A percentile compares a stretch with the other conserved stretches of the same genome.
phyloP scores from a whole-genome alignment of 2,113 vertebrate genomes.

The Morone saxatilis region DNA sequence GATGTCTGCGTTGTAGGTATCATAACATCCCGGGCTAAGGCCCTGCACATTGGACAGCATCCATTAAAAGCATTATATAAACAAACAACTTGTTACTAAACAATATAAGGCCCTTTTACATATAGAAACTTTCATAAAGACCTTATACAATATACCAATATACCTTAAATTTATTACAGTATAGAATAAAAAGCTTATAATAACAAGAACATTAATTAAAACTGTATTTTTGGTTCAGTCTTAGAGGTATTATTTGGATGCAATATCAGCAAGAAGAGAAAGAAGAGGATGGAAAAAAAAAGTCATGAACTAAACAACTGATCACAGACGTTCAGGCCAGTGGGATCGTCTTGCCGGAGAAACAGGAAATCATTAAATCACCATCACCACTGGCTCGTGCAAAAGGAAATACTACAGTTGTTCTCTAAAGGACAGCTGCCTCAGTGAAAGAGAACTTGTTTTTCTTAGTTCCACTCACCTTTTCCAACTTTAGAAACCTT shows the following conservation, averaged over 20 bases:
- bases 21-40: slow-evolving; percentile 96
- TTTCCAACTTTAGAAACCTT: too few species aligned
- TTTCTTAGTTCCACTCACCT: too few species aligned
- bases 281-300: slow-evolving; percentile 6
- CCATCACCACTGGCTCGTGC: slow-evolving; percentile 33
- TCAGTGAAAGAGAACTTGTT: background rate
- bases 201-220: background rate
- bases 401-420: slow-evolving; percentile 44
- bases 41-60: slow-evolving; percentile 83
- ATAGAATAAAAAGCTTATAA: background rate
- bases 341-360: slow-evolving; percentile 15
- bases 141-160: too few species aligned
- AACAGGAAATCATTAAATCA: slow-evolving; percentile 51
- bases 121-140: background rate
- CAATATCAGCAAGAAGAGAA: background rate
- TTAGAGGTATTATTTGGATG: background rate
- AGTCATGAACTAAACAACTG: slow-evolving; percentile 1
- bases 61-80: slow-evolving; percentile 9
- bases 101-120: background rate
- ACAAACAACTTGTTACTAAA: slow-evolving; percentile 18
- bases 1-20: slow-evolving; percentile 98
- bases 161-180: background rate
- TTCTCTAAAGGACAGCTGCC: background rate
- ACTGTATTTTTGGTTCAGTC: rapidly evolving
- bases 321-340: slow-evolving; percentile 30